Conservation (phyloP, 2,797 vertebrate species). For the Amphiprion clarkii region DNA sequence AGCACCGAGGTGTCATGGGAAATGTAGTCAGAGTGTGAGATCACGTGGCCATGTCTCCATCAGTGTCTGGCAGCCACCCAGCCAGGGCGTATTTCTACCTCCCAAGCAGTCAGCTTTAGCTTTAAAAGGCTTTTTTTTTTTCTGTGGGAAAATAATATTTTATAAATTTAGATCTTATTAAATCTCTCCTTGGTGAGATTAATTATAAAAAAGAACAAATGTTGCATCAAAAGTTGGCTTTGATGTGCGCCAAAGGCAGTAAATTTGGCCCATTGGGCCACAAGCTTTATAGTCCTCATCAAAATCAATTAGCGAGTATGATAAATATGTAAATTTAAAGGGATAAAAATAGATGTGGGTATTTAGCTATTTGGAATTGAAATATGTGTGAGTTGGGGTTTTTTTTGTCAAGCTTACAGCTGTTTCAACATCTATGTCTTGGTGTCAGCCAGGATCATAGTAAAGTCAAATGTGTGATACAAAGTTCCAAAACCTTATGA, state of each 20-base stretch:
- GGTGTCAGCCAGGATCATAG: not conserved
- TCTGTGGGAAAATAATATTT: not conserved
- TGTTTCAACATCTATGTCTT: not conserved
- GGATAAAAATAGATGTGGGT: not conserved
- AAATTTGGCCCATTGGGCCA: too few species aligned
- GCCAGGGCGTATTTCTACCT: not conserved
- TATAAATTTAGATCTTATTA: too few species aligned
- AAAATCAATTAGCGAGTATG: not conserved
- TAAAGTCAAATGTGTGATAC: not conserved
- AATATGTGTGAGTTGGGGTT: not conserved
- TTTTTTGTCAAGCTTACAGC: not conserved
- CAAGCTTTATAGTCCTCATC: not conserved
- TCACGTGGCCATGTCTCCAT: conserved; percentile 38
- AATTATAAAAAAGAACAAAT: too few species aligned
- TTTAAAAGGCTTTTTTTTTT: not conserved
- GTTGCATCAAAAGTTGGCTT: too few species aligned
- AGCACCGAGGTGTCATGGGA: conserved; percentile 51
- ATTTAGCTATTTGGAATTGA: not conserved
- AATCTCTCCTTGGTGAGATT: too few species aligned
- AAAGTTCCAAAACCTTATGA: not conserved
- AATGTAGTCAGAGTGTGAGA: conserved; percentile 53
- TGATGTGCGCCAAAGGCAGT: too few species aligned
- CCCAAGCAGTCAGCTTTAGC: not conserved
- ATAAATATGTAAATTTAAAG: not conserved
- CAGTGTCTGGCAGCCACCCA: conserved; percentile 24